Conservation (phyloP, 2,797 vertebrate genomes). For the Smutsia temminckii region DNA sequence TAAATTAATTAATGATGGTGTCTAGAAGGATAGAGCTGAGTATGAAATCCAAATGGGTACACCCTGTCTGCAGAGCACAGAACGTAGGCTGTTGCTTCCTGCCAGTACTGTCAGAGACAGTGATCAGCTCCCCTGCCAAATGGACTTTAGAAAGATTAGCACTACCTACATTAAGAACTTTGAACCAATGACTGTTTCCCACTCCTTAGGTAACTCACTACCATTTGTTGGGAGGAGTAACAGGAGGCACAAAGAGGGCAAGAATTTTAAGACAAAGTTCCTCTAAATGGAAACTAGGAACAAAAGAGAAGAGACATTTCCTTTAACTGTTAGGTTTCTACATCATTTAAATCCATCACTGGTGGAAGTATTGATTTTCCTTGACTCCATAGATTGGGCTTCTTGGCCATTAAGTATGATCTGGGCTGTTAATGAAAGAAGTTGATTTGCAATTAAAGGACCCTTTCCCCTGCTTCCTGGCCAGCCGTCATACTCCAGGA, state of each 20-base stretch:
- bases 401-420: neutral
- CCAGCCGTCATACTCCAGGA: neutral
- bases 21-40: neutral
- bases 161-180: neutral
- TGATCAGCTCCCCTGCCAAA: neutral
- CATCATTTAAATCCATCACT: neutral
- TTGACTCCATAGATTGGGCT: neutral
- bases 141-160: neutral
- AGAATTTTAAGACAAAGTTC: neutral
- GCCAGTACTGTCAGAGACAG: neutral
- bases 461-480: neutral
- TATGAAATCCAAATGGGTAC: neutral
- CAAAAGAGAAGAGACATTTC: neutral
- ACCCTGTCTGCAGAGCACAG: neutral
- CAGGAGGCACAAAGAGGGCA: neutral
- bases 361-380: neutral
- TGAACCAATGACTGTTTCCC: neutral
- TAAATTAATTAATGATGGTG: neutral
- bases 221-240: neutral
- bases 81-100: neutral
- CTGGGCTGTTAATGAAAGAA: neutral
- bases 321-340: neutral
- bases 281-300: neutral
- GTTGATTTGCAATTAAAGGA: neutral
- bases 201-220: neutral